phyloP scores from a whole-genome alignment of 2,797 vertebrate genomes.

The Sparidentex hasta region DNA sequence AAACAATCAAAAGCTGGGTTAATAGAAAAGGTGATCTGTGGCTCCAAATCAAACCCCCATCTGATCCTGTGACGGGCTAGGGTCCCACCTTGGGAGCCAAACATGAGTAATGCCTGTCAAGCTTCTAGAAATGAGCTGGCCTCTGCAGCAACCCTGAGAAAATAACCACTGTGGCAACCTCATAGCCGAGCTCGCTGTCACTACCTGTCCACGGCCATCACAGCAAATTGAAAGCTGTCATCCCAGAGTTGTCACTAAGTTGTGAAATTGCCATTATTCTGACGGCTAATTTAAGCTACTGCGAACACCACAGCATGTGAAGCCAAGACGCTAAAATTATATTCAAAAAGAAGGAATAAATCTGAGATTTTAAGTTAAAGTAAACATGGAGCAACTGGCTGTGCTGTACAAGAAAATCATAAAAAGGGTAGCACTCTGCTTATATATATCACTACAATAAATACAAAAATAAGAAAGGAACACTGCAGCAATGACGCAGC shows the following conservation, averaged over 20 bases:
- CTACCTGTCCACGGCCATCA: conserved; percentile 35
- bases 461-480: conserved; percentile 7
- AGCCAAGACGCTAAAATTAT: conserved; percentile 12
- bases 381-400: neutral
- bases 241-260: conserved; percentile 24
- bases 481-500: conserved; percentile 70
- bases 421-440: neutral
- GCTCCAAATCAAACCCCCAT: conserved; percentile 22
- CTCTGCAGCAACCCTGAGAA: conserved; percentile 47
- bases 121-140: conserved; percentile 42
- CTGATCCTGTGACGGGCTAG: conserved; percentile 18
- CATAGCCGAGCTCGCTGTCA: conserved; percentile 10
- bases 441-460: neutral
- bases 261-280: conserved; percentile 41
- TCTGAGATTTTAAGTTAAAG: neutral
- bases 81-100: conserved; percentile 21
- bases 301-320: conserved; percentile 19
- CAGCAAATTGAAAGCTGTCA: conserved; percentile 29
- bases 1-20: conserved; percentile 45
- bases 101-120: conserved; percentile 37
- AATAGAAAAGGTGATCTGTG: conserved; percentile 50
- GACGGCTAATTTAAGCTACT: conserved; percentile 43
- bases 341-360: conserved; percentile 15
- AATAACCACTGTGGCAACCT: conserved; percentile 26
- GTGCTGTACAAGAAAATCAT: neutral